These are phyloP conservation scores for Agapornis roseicollis DNA, from an alignment of 2,113 vertebrate species.

Conservation along the genomic window DNA sequence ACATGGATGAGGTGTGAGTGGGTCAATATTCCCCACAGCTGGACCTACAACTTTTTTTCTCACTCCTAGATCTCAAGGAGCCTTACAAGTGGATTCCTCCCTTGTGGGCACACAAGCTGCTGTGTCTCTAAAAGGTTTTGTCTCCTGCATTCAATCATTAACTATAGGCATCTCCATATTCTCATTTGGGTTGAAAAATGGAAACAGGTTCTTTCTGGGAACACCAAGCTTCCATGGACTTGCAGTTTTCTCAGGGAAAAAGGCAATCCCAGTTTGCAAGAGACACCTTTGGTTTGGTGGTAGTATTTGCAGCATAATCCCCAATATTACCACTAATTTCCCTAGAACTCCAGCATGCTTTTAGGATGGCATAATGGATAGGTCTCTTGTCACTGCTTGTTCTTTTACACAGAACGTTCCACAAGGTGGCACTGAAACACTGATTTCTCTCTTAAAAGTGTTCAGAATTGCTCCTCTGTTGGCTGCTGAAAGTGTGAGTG, in stretches of 20 bases:
- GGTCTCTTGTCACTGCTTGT: not conserved
- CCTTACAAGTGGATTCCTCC: not conserved
- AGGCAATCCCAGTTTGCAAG: not conserved
- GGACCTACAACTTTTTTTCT: not conserved
- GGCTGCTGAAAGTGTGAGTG: not conserved
- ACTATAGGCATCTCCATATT: not conserved
- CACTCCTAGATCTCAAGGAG: not conserved
- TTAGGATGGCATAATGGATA: not conserved
- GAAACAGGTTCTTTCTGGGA: not conserved
- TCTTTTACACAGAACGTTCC: not conserved
- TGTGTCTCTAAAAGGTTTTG: not conserved
- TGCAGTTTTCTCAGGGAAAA: not conserved
- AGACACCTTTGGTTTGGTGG: not conserved
- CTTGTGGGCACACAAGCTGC: not conserved
- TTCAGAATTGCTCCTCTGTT: not conserved
- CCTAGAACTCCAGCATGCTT: not conserved
- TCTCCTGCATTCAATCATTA: not conserved
- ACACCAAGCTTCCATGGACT: fast-evolving
- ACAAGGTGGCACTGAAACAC: conserved; percentile 47
- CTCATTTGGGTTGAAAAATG: not conserved
- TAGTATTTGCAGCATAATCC: not conserved
- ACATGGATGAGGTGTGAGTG: not conserved
- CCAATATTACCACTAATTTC: not conserved
- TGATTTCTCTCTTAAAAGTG: not conserved
- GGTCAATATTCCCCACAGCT: not conserved